Conservation (phyloP, 1,140 invertebrate species). For the Orius insidiosus region DNA sequence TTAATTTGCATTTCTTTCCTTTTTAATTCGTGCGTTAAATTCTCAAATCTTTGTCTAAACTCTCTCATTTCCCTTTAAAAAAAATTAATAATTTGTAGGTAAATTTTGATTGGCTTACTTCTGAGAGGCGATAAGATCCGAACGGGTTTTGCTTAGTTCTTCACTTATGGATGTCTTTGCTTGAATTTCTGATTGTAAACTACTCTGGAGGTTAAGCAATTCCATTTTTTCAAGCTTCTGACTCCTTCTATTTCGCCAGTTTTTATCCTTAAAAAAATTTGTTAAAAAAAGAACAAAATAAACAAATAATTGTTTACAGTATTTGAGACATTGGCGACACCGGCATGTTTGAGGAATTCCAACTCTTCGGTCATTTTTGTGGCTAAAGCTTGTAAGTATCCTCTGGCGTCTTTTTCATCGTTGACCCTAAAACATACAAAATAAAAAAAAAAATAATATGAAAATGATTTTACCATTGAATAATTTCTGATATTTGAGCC, state of each 20-base stretch:
- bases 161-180: constrained; percentile 91
- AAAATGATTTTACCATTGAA: constrained; percentile 57
- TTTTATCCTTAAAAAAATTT: constrained; percentile 36
- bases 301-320: constrained; percentile 22
- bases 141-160: constrained; percentile 77
- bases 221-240: constrained; percentile 98
- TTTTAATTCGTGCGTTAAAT: constrained; percentile 60
- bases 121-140: constrained; percentile 76
- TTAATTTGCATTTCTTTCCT: constrained; percentile 77
- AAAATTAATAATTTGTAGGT: background rate
- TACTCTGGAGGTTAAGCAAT: constrained; percentile 89
- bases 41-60: constrained; percentile 57
- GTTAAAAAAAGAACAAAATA: background rate
- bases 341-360: constrained; percentile 79
- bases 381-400: constrained; percentile 86
- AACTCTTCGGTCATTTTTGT: constrained; percentile 97
- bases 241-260: constrained; percentile 92
- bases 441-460: background rate
- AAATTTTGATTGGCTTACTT: constrained; percentile 40
- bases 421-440: constrained; percentile 51
- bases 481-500: constrained; percentile 84
- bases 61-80: constrained; percentile 64
- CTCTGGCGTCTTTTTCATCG: constrained; percentile 93
- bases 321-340: constrained; percentile 33
- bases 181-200: constrained; percentile 92